These are phyloP conservation scores for Pygoscelis adeliae DNA, from an alignment of 2,113 vertebrate species.

Conservation along the genomic window DNA sequence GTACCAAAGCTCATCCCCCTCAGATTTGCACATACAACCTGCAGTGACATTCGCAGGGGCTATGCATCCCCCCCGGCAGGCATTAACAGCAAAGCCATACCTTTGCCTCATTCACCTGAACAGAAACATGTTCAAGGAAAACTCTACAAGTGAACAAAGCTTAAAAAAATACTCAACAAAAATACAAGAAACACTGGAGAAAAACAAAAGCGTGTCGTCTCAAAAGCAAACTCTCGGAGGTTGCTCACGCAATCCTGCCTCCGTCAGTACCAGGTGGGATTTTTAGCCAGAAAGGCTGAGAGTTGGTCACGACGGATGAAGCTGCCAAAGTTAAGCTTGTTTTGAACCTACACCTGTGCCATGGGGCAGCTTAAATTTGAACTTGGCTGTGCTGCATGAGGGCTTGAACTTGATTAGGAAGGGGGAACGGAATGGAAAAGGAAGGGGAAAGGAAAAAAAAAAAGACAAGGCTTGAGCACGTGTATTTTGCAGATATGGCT, in stretches of 20 bases:
- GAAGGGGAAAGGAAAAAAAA: not conserved
- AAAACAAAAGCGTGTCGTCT: not conserved
- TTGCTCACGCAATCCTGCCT: not conserved
- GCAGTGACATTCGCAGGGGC: not conserved
- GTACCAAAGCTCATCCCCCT: not conserved
- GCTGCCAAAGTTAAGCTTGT: not conserved
- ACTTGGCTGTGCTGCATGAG: not conserved
- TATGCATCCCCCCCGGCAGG: accelerated
- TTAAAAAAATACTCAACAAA: not conserved
- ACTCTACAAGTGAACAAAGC: not conserved
- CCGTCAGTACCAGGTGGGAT: not conserved
- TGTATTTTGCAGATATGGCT: not conserved
- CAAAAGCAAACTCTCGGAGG: not conserved
- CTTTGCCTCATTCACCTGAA: not conserved
- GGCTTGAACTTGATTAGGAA: not conserved
- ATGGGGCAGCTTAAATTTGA: not conserved
- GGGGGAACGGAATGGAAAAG: not conserved
- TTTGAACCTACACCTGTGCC: not conserved
- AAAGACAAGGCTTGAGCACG: not conserved
- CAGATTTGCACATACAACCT: not conserved
- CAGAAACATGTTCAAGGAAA: not conserved
- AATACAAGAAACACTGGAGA: not conserved
- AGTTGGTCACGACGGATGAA: not conserved
- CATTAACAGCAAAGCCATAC: not conserved
- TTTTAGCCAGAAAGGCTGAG: not conserved